Base-by-base conservation (phyloP, 2,888 invertebrate genomes). In the Pheosia tremula region DNA sequence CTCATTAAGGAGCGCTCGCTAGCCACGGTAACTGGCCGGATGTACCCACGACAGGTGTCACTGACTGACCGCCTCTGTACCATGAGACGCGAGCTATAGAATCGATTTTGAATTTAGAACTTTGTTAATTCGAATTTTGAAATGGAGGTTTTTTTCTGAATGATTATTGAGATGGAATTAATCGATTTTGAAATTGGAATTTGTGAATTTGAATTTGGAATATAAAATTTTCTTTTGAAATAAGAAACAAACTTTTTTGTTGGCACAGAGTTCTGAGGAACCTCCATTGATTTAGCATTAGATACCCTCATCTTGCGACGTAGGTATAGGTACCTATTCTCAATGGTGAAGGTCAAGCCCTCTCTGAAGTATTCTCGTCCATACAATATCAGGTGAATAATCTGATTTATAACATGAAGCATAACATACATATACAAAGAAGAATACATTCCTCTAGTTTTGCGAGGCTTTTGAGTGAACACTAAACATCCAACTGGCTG, bases 41-140 rank as follows among this genome's bases (percentile, higher is more conserved):
- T 82, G 78, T 72, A 71, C 60, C 77, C 76, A 24, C 24, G 79
- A 81, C 87, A 84, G 84, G 84, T 89, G 89, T 87, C 81, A 79
- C 76, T 81, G 81, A 77, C 81, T 81, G 79, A 78, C 81, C 78
- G 70, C 64, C 78, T 68, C 67, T 60, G 74, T 77, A 80, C 80
- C 64, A 78, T 59, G 75, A 54, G 57, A 65, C 39, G 0, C 43
- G 38, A 47, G 47, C 47, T 11, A 47, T n/a, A 47, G 24, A 41
- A 47, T 11, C n/a, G 11, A 47, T 47, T 47, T 47, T 47, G 47
- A 47, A 47, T n/a, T 47, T 47, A n/a, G 47, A 47, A 47, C 47
- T 11, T n/a, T 47, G 11, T 47, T 11, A n/a, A 47, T n/a, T 47
- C n/a, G n/a, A 47, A 47, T 47, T 47, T 47, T 5, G 47, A 47